Evolutionary conservation across 2,797 vertebrate species (phyloP).

Genomic region (Xiphorhynchus erythropygius): DNA sequence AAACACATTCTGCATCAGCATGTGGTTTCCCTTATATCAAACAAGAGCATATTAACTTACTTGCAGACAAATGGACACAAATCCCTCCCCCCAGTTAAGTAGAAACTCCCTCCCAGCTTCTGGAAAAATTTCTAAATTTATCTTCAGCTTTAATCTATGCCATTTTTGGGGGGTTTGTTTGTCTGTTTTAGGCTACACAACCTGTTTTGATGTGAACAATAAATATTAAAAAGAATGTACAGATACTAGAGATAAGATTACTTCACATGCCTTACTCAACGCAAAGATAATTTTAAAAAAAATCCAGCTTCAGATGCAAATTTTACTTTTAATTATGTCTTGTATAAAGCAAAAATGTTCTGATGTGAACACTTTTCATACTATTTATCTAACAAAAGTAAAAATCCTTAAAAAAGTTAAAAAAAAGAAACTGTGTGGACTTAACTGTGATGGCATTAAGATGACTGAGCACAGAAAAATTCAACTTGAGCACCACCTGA

Average conservation of each 20-base stretch:
- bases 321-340: neutral
- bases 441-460: neutral
- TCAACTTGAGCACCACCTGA: neutral
- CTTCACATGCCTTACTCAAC: accelerated
- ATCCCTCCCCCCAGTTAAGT: neutral
- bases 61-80: neutral
- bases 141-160: neutral
- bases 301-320: neutral
- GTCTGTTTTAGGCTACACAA: neutral
- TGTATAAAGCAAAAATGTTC: neutral
- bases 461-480: neutral
- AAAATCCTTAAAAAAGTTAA: neutral
- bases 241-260: neutral
- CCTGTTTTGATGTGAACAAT: neutral
- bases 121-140: neutral
- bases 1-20: conserved; percentile 69
- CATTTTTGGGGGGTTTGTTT: neutral
- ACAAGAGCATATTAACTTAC: neutral
- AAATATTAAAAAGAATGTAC: neutral
- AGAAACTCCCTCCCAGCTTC: neutral
- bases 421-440: neutral
- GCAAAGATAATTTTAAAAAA: neutral
- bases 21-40: neutral
- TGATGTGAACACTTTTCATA: neutral
- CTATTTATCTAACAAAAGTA: neutral